Evolutionary conservation across 2,888 invertebrate species (phyloP), one percentile per base, ranked within the genome.

Genomic region (Epinotia nisella): DNA sequence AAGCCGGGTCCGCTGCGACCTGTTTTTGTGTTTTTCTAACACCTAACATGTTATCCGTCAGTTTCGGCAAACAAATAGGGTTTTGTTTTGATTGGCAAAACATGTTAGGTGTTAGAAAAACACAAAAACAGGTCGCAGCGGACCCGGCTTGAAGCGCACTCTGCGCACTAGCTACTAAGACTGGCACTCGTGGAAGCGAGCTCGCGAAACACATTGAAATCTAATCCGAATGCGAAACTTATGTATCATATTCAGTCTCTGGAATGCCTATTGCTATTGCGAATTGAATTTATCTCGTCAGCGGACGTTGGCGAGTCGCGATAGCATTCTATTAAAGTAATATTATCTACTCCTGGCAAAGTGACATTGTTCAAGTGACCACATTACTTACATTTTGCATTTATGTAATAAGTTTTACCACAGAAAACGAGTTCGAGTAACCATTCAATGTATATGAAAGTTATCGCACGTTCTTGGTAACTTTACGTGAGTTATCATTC

Each of bases 261-360:
- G 15, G 49, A 49, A 49, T 49, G 49, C 45, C 45, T 45, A 15
- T 35, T 49, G 49, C 49, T 53, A 68, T 60, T 64, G 71, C 77
- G 75, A 79, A 77, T 78, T 71, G 76, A 75, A 78, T 82, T 84
- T 86, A 85, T 86, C 84, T 80, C 81, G 73, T 67, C 76, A 78
- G 65, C 85, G 88, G 88, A 89, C 85, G 81, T 83, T 81, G 85
- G 85, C 80, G 84, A 82, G 85, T 70, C 82, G 83, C 81, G 81
- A 80, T 79, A 71, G 61, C 61, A 80, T 79, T 80, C 75, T 79
- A 79, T 81, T 83, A 79, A 74, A 79, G 79, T 78, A 74, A 74
- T 75, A 56, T 72, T 69, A 73, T 68, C 68, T 24, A 29, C 19
- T 58, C 41, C 62, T 24, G 67, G 68, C 5, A 35, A 60, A 74